Evolutionary conservation across 2,797 vertebrate species (phyloP).

Genomic region (Pelodytes ibericus): DNA sequence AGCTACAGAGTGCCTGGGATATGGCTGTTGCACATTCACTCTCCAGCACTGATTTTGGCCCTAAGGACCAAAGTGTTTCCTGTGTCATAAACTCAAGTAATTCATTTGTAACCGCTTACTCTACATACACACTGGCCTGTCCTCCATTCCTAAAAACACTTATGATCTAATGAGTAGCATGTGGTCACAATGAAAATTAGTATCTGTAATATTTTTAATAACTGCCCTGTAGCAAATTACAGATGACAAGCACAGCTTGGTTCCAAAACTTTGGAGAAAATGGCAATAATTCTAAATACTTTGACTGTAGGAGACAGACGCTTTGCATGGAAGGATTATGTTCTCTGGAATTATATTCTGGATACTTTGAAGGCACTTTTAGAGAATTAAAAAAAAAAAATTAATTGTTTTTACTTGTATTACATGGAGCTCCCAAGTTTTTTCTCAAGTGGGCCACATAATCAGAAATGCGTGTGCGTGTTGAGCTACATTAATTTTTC

Average conservation of each 20-base stretch:
- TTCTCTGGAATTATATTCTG: neutral
- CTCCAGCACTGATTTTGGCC: constrained; percentile 40
- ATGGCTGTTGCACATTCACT: constrained; percentile 15
- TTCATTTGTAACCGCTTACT: constrained; percentile 26
- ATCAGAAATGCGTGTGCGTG: too few species aligned
- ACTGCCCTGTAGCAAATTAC: neutral
- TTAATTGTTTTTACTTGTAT: too few species aligned
- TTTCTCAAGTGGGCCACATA: too few species aligned
- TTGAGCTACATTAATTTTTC: too few species aligned
- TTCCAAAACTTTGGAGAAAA: neutral
- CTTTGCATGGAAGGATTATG: neutral
- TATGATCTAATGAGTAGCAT: constrained; percentile 2
- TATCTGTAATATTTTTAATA: constrained; percentile 15
- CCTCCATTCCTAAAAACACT: neutral
- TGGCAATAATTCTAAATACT: neutral
- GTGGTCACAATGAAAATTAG: constrained; percentile 16
- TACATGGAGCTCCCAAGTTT: too few species aligned
- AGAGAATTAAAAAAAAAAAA: too few species aligned
- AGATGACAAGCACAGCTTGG: neutral
- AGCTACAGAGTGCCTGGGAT: neutral
- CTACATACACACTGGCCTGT: neutral
- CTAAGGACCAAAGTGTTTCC: constrained; percentile 28
- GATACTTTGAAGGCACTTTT: neutral
- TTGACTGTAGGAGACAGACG: neutral
- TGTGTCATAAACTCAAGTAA: constrained; percentile 31